Conservation (phyloP, 1,140 invertebrate genomes). For the Laupala kohalensis region DNA sequence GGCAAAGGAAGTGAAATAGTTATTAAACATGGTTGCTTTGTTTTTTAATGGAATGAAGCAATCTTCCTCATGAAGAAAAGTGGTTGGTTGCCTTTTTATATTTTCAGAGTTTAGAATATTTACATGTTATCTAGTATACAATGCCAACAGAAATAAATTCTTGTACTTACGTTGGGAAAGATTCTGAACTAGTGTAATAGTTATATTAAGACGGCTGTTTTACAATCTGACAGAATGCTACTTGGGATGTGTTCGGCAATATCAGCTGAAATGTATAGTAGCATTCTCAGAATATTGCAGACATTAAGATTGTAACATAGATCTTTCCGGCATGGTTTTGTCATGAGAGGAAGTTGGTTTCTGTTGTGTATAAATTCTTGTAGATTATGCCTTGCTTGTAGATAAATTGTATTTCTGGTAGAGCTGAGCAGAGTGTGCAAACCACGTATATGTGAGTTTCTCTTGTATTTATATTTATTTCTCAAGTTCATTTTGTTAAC, state of each 20-base stretch:
- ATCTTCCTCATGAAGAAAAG: neutral
- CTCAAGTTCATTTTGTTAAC: neutral
- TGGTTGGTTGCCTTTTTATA: neutral
- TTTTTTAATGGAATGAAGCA: neutral
- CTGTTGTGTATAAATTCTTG: neutral
- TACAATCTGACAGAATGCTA: neutral
- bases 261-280: neutral
- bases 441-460: neutral
- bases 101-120: neutral
- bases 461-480: neutral
- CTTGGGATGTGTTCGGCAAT: neutral
- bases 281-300: neutral
- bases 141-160: neutral
- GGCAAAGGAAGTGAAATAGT: constrained; percentile 10
- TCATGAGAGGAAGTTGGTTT: neutral
- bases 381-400: neutral
- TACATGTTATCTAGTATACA: neutral
- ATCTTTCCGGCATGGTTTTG: too few species aligned
- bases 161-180: neutral
- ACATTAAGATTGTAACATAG: neutral
- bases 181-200: neutral
- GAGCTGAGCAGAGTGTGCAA: neutral
- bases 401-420: neutral
- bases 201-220: too few species aligned
- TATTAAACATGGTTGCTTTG: neutral